Evolutionary conservation across 64 coral and sea anemone species (phyloP).

Genomic region (Anthopleura sola): DNA sequence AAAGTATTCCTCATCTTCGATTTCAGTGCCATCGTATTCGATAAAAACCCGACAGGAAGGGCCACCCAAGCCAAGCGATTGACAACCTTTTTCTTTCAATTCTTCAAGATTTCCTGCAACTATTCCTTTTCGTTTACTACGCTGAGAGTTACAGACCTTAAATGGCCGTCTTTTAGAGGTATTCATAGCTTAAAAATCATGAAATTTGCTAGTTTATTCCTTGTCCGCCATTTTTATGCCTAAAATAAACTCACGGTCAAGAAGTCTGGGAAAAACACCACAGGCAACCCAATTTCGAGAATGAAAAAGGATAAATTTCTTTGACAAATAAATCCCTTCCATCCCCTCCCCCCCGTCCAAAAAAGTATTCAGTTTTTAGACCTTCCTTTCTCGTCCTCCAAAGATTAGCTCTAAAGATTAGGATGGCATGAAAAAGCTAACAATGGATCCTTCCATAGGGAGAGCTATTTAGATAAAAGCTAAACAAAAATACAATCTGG

Average conservation of each 20-base stretch:
- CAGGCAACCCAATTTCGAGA: not conserved
- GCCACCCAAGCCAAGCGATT: not conserved
- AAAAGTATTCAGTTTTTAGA: no score
- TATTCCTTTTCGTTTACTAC: conserved; percentile 1
- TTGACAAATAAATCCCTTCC: no score
- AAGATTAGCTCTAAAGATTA: no score
- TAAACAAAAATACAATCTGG: no score
- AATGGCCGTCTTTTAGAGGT: not conserved
- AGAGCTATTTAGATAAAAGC: no score
- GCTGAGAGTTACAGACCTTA: not conserved
- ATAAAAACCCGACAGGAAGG: conserved; percentile 5
- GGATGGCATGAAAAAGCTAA: no score
- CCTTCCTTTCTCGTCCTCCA: no score
- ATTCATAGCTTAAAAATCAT: not conserved
- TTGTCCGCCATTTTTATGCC: not conserved
- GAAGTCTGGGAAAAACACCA: not conserved
- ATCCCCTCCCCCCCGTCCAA: no score
- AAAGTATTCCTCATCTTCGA: conserved; percentile 13
- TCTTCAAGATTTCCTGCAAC: not conserved
- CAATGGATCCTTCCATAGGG: no score
- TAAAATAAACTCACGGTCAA: not conserved
- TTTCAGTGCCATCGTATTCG: conserved; percentile 1
- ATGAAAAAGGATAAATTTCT: no score
- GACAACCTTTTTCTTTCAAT: not conserved
- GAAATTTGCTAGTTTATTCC: not conserved